Evolutionary conservation across 2,888 invertebrate genomes (phyloP), one percentile per base, ranked within the genome.

Genomic region (Adineta ricciae): DNA sequence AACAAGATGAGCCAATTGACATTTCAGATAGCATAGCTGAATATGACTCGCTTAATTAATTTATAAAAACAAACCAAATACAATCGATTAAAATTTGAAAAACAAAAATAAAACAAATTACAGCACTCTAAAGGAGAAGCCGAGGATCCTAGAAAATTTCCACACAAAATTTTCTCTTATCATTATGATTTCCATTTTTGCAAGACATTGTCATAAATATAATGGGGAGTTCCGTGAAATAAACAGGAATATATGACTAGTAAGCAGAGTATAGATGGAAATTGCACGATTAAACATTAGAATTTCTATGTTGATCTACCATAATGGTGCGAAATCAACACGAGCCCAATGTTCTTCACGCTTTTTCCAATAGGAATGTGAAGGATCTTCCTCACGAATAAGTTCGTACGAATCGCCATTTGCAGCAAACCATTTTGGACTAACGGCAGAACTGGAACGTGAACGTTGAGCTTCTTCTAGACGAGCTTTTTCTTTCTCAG

Each of bases 391-490:
- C 3, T 78, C 64, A 19, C 64, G 64, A 36, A 64, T 64, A 32
- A 64, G 32, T 27, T 2, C 36, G 32, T 64, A 64, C 0, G 32
- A 19, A 32, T 64, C 64, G 32, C 32, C 64, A 4, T 64, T 11
- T 5, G 8, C 8, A 41, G 24, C n/a, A 41, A 41, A 78, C 41
- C 41, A 41, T 78, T 78, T 41, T n/a, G 38, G 78, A 41, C n/a
- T 0, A 14, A 8, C 5, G 24, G 3, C 14, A 11, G 38, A 19
- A 4, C 1, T 9, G 24, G 78, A 8, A n/a, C 78, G 41, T n/a
- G 38, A 11, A 16, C 95, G 90, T 91, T 95, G 95, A 86, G 92
- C 91, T 88, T 94, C 93, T 89, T 95, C 95, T 87, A 95, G 90
- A 87, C 93, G 92, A 85, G 92, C 91, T 90, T 95, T 95, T 88